phyloP scores from a whole-genome alignment of 2,888 invertebrate genomes.

The Agriopis leucophaearia region DNA sequence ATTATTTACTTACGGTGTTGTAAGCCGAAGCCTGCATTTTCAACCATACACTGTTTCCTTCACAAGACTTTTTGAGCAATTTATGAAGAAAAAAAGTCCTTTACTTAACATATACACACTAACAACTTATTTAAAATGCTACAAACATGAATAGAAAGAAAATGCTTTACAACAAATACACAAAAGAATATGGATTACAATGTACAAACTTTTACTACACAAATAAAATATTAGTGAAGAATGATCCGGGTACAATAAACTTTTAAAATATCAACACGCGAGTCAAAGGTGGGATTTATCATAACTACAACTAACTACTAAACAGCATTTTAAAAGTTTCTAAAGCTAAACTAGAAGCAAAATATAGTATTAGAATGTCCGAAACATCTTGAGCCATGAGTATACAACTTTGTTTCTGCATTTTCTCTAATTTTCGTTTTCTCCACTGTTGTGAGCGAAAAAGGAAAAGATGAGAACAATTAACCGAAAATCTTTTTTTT shows the following conservation, averaged over 20 bases:
- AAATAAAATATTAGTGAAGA: conserved; percentile 25
- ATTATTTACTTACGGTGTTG: not conserved
- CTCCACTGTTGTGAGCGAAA: not conserved
- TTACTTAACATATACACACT: conserved; percentile 30
- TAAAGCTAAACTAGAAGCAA: conserved; percentile 44
- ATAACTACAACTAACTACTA: conserved; percentile 41
- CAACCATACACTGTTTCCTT: conserved; percentile 40
- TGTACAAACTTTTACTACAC: conserved; percentile 29
- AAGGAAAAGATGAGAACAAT: no score
- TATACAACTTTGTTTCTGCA: conserved; percentile 3
- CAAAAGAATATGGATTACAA: conserved; percentile 13
- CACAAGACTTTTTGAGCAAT: conserved; percentile 46
- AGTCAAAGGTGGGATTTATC: conserved; percentile 41
- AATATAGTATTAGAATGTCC: conserved; percentile 31
- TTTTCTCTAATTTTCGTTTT: not conserved
- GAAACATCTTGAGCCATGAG: not conserved
- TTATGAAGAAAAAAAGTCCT: conserved; percentile 39
- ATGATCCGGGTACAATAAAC: conserved; percentile 37
- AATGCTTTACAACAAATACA: conserved; percentile 32
- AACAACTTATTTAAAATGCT: conserved; percentile 27
- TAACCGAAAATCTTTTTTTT: no score
- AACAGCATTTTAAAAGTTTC: conserved; percentile 37
- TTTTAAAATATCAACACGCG: conserved; percentile 33
- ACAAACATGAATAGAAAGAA: conserved; percentile 19
- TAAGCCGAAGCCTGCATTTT: conserved; percentile 22